A percentile compares a stretch with the other conserved stretches of the same genome.
Conservation (phyloP, 2,797 vertebrate genomes). For the Gadopsis bispinosus region DNA sequence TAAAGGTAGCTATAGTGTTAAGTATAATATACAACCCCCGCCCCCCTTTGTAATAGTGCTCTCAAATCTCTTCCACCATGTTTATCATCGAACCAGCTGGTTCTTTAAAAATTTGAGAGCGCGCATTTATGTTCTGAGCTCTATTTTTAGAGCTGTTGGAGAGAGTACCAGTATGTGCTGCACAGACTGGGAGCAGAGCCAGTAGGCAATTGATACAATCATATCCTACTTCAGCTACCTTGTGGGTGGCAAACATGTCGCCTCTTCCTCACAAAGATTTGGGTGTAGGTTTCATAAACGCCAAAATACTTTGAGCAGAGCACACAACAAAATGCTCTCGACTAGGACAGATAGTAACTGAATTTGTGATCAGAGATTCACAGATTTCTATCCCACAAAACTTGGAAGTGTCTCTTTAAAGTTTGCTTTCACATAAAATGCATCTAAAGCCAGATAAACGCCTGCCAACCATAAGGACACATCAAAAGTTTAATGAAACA, state of each 20-base stretch:
- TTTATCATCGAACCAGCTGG: constrained; percentile 23
- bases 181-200: constrained; percentile 60
- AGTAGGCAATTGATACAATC: constrained; percentile 68
- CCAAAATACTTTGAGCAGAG: constrained; percentile 33
- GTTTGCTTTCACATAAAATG: constrained; percentile 12
- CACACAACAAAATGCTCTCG: constrained; percentile 30
- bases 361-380: constrained; percentile 6
- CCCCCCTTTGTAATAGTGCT: background rate
- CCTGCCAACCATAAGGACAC: background rate
- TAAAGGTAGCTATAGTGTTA: background rate
- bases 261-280: constrained; percentile 39
- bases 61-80: constrained; percentile 1
- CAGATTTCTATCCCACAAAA: constrained; percentile 8
- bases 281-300: constrained; percentile 40
- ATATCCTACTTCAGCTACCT: constrained; percentile 55
- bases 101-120: constrained; percentile 24
- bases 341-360: background rate
- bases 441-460: constrained; percentile 27
- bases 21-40: background rate
- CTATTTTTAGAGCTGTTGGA: constrained; percentile 59
- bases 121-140: constrained; percentile 38
- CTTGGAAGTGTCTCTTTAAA: constrained; percentile 1
- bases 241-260: constrained; percentile 59
- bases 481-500: constrained; percentile 6
- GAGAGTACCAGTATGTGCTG: constrained; percentile 44